These are phyloP conservation scores for Muscina levida DNA, from an alignment of 2,888 invertebrate genomes.

Conservation along the genomic window DNA sequence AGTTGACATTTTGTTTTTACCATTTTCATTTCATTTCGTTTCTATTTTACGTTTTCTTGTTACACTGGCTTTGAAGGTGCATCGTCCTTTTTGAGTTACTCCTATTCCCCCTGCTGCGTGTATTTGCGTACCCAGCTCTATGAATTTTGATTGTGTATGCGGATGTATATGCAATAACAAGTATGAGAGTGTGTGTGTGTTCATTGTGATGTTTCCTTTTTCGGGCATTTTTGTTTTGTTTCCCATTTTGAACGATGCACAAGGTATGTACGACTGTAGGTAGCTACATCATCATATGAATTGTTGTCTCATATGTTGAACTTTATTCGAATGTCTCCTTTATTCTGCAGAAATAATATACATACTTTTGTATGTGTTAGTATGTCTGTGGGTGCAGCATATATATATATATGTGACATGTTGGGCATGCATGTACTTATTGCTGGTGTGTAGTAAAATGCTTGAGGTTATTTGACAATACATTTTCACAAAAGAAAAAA, in stretches of 20 bases:
- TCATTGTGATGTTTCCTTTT: neutral
- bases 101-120: too few species aligned
- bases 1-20: neutral
- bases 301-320: slow-evolving; percentile 40
- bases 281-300: neutral
- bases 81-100: slow-evolving; percentile 27
- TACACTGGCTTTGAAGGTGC: slow-evolving; percentile 16
- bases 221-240: too few species aligned
- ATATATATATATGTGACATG: neutral
- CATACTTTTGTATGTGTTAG: neutral
- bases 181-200: neutral
- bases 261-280: neutral
- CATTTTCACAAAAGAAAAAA: slow-evolving; percentile 37
- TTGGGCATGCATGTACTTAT: slow-evolving; percentile 25
- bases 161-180: too few species aligned
- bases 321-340: slow-evolving; percentile 43
- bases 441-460: slow-evolving; percentile 40
- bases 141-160: too few species aligned
- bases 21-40: neutral
- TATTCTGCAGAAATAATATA: slow-evolving; percentile 9
- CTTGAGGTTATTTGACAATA: slow-evolving; percentile 62
- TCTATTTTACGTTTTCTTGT: neutral
- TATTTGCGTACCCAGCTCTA: too few species aligned
- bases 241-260: neutral
- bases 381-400: neutral